A percentile compares a stretch with the other conserved stretches of the same genome.
phyloP scores from a whole-genome alignment of 2,888 invertebrate genomes.

The Apoda limacodes region DNA sequence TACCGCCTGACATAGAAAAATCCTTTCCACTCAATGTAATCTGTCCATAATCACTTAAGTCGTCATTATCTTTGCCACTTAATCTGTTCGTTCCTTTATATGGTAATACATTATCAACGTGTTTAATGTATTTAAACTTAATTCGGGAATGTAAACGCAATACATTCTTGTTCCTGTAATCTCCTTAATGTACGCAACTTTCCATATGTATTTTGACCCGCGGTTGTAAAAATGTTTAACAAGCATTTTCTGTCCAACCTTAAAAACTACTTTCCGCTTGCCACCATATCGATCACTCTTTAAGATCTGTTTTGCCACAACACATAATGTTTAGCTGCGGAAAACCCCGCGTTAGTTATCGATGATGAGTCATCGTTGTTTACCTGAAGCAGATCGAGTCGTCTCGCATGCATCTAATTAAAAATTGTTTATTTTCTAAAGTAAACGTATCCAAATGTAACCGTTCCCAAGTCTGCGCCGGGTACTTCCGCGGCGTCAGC shows the following conservation, averaged over 20 bases:
- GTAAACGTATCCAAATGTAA: constrained; percentile 14
- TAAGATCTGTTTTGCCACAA: constrained; percentile 8
- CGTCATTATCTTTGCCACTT: too few species aligned
- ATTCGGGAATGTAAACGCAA: constrained; percentile 3
- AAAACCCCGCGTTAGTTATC: too few species aligned
- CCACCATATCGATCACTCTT: constrained; percentile 3
- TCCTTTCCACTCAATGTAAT: too few species aligned
- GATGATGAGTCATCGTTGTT: background rate
- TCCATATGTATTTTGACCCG: constrained; percentile 8
- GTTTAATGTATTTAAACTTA: constrained; percentile 6
- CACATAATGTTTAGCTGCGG: constrained; percentile 9
- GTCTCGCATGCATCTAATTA: too few species aligned
- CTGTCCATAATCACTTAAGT: constrained; percentile 5
- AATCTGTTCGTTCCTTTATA: too few species aligned
- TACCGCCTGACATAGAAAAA: too few species aligned
- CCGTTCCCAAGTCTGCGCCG: too few species aligned
- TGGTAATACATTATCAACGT: too few species aligned
- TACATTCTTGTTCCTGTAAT: constrained; percentile 6
- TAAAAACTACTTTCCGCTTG: too few species aligned
- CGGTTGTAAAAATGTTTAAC: constrained; percentile 9
- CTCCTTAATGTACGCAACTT: constrained; percentile 1
- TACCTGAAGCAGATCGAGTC: constrained; percentile 11
- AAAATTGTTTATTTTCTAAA: constrained; percentile 5
- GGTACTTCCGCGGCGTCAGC: constrained; percentile 12
- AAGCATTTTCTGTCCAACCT: constrained; percentile 9